phyloP scores from a whole-genome alignment of 1,140 invertebrate genomes.

The Tetramorium alpestre region DNA sequence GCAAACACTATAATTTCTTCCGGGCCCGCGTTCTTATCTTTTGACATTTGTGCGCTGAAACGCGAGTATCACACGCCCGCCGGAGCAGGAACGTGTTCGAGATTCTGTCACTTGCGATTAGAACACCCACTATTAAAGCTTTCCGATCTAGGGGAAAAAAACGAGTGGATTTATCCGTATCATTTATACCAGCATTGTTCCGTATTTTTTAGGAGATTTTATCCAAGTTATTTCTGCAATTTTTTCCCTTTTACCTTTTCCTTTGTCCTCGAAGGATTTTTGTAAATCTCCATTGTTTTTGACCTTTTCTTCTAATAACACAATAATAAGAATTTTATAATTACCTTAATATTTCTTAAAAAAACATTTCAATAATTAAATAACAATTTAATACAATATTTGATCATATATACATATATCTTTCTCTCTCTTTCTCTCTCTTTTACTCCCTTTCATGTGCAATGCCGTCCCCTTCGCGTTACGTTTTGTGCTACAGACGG shows the following conservation, averaged over 20 bases:
- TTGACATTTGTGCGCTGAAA: constrained; percentile 49
- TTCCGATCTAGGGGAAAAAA: constrained; percentile 31
- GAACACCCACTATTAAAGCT: constrained; percentile 43
- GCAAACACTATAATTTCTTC: constrained; percentile 70
- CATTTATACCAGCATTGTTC: constrained; percentile 15
- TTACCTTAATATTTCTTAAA: constrained; percentile 24
- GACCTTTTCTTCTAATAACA: neutral
- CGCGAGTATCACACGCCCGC: constrained; percentile 48
- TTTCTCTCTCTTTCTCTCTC: constrained; percentile 41
- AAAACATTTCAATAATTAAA: constrained; percentile 1
- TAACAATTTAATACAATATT: neutral
- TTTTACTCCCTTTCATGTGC: constrained; percentile 49
- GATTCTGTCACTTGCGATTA: constrained; percentile 66
- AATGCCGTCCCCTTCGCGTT: neutral
- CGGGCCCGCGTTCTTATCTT: constrained; percentile 63
- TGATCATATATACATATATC: neutral
- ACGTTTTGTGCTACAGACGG: constrained; percentile 18
- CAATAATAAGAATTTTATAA: neutral
- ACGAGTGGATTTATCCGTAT: constrained; percentile 27
- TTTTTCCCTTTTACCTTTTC: neutral
- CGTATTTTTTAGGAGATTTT: constrained; percentile 22
- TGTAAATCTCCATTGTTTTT: neutral
- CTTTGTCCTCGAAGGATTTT: neutral
- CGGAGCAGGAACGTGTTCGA: constrained; percentile 27
- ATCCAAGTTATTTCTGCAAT: neutral